phyloP scores from a whole-genome alignment of 2,113 vertebrate species.

The Euleptes europaea region DNA sequence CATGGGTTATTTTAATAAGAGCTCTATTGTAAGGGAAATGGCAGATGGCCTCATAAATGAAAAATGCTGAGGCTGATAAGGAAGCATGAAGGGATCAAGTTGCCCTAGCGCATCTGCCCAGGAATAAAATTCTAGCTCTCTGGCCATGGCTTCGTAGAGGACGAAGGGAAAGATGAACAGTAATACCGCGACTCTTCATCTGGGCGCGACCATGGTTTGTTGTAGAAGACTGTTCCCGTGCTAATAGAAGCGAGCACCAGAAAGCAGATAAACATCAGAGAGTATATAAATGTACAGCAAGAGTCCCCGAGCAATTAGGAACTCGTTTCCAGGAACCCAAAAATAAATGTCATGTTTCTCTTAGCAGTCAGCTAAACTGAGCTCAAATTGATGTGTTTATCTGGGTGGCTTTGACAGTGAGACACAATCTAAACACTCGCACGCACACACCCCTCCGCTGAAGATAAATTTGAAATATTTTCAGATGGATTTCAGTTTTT shows the following conservation, averaged over 20 bases:
- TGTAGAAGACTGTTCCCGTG: conserved; percentile 21
- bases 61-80: conserved; percentile 27
- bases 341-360: conserved; percentile 12
- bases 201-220: conserved; percentile 15
- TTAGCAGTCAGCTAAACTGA: background rate
- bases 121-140: conserved; percentile 29
- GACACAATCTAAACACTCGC: background rate
- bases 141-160: background rate
- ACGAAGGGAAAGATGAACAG: conserved; percentile 29
- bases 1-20: conserved; percentile 1
- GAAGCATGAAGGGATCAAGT: conserved; percentile 45
- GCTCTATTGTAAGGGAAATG: conserved; percentile 15
- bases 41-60: conserved; percentile 33
- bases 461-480: background rate
- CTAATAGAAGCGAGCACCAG: conserved; percentile 13
- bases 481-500: background rate
- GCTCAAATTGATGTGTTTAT: background rate
- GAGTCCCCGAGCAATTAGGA: conserved; percentile 15
- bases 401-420: background rate
- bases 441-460: background rate
- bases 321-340: conserved; percentile 24
- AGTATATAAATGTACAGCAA: background rate
- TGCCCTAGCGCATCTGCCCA: conserved; percentile 9
- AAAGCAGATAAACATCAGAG: conserved; percentile 1
- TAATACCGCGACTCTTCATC: conserved; percentile 29